These are phyloP conservation scores for Gobio occitaniae DNA, from an alignment of 2,797 vertebrate species.

Conservation along the genomic window DNA sequence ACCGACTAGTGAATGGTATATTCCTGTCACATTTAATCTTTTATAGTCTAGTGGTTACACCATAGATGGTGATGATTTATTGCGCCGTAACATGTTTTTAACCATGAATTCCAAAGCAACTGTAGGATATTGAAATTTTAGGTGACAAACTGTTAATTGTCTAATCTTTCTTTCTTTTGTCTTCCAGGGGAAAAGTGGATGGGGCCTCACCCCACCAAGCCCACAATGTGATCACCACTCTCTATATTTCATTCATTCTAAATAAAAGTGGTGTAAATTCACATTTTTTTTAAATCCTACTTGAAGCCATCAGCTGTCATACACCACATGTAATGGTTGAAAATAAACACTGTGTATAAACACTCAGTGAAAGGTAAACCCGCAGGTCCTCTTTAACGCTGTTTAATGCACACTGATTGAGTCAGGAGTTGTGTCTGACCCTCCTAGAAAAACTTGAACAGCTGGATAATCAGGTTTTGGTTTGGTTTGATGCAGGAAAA, in stretches of 20 bases:
- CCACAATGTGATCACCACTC: conserved; percentile 66
- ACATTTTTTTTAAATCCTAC: neutral
- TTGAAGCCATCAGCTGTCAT: neutral
- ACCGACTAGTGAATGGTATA: neutral
- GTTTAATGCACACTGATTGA: neutral
- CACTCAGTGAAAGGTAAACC: neutral
- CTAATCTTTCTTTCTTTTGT: conserved; percentile 44
- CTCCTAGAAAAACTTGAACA: conserved; percentile 25
- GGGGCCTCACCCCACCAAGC: conserved; percentile 80
- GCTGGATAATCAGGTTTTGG: conserved; percentile 66
- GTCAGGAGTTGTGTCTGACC: neutral
- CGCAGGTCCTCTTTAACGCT: neutral
- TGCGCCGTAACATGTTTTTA: neutral
- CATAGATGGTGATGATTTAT: neutral
- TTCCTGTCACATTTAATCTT: neutral
- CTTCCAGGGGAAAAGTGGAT: conserved; percentile 91
- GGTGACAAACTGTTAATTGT: neutral
- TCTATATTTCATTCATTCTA: neutral
- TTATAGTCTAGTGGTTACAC: neutral
- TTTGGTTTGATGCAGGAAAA: conserved; percentile 23
- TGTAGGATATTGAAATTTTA: neutral
- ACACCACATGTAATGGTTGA: neutral
- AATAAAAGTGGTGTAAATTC: neutral
- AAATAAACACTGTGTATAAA: neutral
- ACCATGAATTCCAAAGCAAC: neutral